A percentile compares a stretch with the other conserved stretches of the same genome.
Evolutionary conservation across 2,113 vertebrate genomes (phyloP).

Genomic region (Polyodon spathula): DNA sequence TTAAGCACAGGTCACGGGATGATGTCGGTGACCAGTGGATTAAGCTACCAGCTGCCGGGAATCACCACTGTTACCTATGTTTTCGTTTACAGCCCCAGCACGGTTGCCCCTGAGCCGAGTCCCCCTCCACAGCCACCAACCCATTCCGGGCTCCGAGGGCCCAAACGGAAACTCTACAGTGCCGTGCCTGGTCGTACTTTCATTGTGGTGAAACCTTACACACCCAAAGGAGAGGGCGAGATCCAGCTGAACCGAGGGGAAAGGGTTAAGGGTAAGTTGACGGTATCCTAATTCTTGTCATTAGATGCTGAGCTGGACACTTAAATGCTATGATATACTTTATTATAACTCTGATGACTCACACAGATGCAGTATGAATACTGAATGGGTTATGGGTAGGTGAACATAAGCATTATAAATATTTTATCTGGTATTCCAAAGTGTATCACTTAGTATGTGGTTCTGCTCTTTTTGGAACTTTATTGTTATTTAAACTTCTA

Average conservation of each 20-base stretch:
- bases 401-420: too few relatives aligned
- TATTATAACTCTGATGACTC: not conserved
- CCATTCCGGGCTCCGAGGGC: conserved; percentile 66
- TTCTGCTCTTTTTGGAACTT: too few relatives aligned
- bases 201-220: conserved; percentile 87
- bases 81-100: conserved; percentile 90
- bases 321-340: not conserved
- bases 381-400: too few relatives aligned
- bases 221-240: conserved; percentile 84
- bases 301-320: not conserved
- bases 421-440: too few relatives aligned
- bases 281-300: not conserved
- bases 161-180: conserved; percentile 92
- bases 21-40: conserved; percentile 63
- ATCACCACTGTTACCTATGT: conserved; percentile 90
- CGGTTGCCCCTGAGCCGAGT: conserved; percentile 64
- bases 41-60: conserved; percentile 71
- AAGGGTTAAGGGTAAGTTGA: conserved; percentile 82
- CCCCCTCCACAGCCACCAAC: conserved; percentile 60
- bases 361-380: not conserved
- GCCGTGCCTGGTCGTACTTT: conserved; percentile 88
- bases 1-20: conserved; percentile 9
- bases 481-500: too few relatives aligned
- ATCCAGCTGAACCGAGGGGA: conserved; percentile 90
- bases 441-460: too few relatives aligned